Conservation (phyloP, 2,888 invertebrate species). For the Apantesis nais region DNA sequence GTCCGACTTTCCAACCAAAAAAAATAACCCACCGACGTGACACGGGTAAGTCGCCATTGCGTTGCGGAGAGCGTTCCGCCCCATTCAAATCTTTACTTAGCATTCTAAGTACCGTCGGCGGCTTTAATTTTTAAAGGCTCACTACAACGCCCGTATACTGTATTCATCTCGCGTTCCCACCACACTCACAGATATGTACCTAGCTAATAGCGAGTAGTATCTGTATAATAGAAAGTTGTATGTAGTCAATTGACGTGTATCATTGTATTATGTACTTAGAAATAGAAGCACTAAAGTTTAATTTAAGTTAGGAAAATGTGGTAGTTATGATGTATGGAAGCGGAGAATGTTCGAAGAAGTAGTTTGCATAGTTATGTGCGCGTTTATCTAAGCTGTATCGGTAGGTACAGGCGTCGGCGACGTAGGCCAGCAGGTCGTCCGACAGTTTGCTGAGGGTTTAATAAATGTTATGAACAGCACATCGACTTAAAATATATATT, state of each 20-base stretch:
- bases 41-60: slow-evolving; percentile 67
- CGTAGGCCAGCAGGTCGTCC: slow-evolving; percentile 63
- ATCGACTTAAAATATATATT: slow-evolving; percentile 41
- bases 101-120: slow-evolving; percentile 74
- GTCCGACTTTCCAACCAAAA: slow-evolving; percentile 67
- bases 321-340: slow-evolving; percentile 53
- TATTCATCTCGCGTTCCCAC: slow-evolving; percentile 79
- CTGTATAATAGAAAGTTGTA: slow-evolving; percentile 45
- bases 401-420: slow-evolving; percentile 61
- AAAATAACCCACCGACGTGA: slow-evolving; percentile 66
- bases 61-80: slow-evolving; percentile 67
- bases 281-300: slow-evolving; percentile 53
- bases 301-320: slow-evolving; percentile 46
- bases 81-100: slow-evolving; percentile 79
- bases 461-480: slow-evolving; percentile 61
- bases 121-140: slow-evolving; percentile 79
- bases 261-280: slow-evolving; percentile 52
- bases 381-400: slow-evolving; percentile 80
- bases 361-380: slow-evolving; percentile 81
- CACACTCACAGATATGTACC: slow-evolving; percentile 74
- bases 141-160: slow-evolving; percentile 74
- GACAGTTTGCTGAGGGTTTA: slow-evolving; percentile 56
- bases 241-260: slow-evolving; percentile 35
- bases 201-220: slow-evolving; percentile 74
- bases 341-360: slow-evolving; percentile 54